phyloP scores from a whole-genome alignment of 2,797 vertebrate genomes.

The Sorex maritimensis region DNA sequence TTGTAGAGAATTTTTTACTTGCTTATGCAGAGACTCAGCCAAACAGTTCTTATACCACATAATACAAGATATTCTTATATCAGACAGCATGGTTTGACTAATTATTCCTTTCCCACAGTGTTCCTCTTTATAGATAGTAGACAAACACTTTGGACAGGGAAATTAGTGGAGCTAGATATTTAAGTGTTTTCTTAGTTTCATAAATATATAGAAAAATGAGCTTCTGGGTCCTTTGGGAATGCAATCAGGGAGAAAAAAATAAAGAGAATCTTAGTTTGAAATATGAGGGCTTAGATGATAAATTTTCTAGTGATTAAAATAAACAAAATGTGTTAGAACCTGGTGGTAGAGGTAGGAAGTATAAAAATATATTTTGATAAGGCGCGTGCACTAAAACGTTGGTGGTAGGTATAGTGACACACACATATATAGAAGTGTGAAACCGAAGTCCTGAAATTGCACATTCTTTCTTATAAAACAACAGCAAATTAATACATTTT shows the following conservation, averaged over 20 bases:
- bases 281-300: neutral
- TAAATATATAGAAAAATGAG: neutral
- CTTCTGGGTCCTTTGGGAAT: neutral
- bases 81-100: neutral
- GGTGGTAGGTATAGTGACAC: too few relatives aligned
- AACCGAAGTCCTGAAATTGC: too few relatives aligned
- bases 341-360: neutral
- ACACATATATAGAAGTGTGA: too few relatives aligned
- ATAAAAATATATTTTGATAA: too few relatives aligned
- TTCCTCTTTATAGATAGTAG: neutral
- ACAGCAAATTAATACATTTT: too few relatives aligned
- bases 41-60: neutral
- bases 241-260: neutral
- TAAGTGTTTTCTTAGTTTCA: neutral
- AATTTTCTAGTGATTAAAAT: neutral
- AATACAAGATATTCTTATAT: neutral
- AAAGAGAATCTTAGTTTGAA: neutral
- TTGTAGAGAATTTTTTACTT: slow-evolving; percentile 1
- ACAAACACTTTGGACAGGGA: neutral
- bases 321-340: neutral
- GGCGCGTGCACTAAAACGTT: too few relatives aligned
- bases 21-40: neutral
- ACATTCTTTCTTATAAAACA: too few relatives aligned
- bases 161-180: neutral
- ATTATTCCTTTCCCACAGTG: neutral